Evolutionary conservation across 2,113 vertebrate species (phyloP), one percentile per base, ranked within the genome.

Genomic region (Tretioscincus oriximinensis): DNA sequence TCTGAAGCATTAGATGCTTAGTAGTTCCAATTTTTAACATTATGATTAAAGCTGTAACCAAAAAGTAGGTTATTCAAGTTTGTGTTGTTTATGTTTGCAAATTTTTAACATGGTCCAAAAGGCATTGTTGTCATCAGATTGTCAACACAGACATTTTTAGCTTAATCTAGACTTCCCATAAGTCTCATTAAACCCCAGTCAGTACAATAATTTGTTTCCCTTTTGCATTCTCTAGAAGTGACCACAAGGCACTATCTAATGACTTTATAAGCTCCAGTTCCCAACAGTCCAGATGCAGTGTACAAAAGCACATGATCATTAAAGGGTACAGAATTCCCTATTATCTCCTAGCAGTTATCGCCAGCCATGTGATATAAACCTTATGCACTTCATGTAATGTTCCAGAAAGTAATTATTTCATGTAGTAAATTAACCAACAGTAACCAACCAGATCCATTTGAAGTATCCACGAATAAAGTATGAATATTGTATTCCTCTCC

Each of bases 311-410:
- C 60, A 51, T 5, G 28, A 29, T 51, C 73, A 80, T 73, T 72
- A 73, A 41, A 73, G 7, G 72, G 61, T 24, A 64, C n/a, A 49
- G 35, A 80, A 65, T 73, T 65, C 47, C 45, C 41, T 66, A 73
- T 65, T 80, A 54, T 20, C 22, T 73, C 7, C 77, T 60, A 73
- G 70, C 9, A 65, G 61, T 81, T 81, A 28, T 60, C 70, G 64
- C 4, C 14, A 24, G 75, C 63, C 29, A 63, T 1, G 75, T 1
- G 20, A 65, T 49, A 18, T 35, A 77, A 58, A 58, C 54, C 54
- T 58, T 58, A 58, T 58, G 18, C 75, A 77, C 63, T 61, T 73
- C 9, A 64, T 9, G 10, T 72, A 47, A 63, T 29, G 26, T 64
- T 72, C 78, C 78, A 18, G n/a, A 63, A 9, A 63, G 18, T 41